Percentiles rank a stretch among this genome's conserved stretches.
phyloP scores from a whole-genome alignment of 2,888 invertebrate genomes.

The Pristionchus japonicus region DNA sequence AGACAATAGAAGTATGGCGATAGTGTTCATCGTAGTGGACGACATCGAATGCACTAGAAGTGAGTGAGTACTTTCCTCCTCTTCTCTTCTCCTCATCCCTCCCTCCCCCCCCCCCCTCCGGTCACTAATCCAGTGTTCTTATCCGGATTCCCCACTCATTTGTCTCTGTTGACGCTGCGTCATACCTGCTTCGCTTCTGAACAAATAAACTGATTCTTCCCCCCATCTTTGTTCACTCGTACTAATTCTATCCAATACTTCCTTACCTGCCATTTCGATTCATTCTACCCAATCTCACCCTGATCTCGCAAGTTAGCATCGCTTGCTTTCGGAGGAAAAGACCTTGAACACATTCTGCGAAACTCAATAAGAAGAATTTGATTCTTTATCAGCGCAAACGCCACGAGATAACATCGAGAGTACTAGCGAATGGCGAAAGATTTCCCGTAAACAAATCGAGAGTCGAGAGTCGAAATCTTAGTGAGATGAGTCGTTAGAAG shows the following conservation, averaged over 20 bases:
- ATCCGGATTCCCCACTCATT: conserved; percentile 30
- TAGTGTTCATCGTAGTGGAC: background rate
- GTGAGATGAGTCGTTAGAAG: conserved; percentile 16
- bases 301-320: background rate
- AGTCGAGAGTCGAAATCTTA: conserved; percentile 35
- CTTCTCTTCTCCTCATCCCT: too few relatives aligned
- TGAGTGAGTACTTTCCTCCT: conserved; percentile 6
- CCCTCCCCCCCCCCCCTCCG: conserved; percentile 2
- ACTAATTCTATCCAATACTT: conserved; percentile 5
- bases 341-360: conserved; percentile 18
- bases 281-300: background rate
- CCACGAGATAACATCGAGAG: background rate
- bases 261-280: conserved; percentile 19
- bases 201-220: conserved; percentile 32
- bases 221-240: background rate
- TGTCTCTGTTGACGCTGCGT: conserved; percentile 37
- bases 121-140: conserved; percentile 34
- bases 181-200: conserved; percentile 10
- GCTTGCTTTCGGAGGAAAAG: background rate
- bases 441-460: conserved; percentile 42
- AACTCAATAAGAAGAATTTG: conserved; percentile 11
- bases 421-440: conserved; percentile 33
- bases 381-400: conserved; percentile 41
- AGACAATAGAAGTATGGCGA: background rate
- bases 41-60: background rate